phyloP scores from a whole-genome alignment of 2,797 vertebrate species.

The Chelidonichthys spinosus region DNA sequence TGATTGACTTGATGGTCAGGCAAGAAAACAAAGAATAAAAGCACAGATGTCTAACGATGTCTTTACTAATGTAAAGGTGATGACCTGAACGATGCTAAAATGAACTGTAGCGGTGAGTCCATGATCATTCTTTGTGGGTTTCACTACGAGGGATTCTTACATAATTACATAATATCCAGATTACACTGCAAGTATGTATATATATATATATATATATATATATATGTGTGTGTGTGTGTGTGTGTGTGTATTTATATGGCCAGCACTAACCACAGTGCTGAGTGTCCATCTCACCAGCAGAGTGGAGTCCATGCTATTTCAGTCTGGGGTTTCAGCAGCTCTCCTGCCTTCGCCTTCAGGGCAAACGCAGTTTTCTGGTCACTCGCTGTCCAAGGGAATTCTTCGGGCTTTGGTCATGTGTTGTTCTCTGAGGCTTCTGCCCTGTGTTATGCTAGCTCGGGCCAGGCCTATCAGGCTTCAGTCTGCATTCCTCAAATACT shows the following conservation, averaged over 20 bases:
- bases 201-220: slow-evolving; percentile 33
- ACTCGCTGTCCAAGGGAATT: slow-evolving; percentile 73
- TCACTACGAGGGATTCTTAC: background rate
- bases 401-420: slow-evolving; percentile 77
- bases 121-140: background rate
- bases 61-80: no score
- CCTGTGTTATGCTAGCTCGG: slow-evolving; percentile 72
- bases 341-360: slow-evolving; percentile 59
- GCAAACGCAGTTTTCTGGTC: slow-evolving; percentile 69
- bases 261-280: slow-evolving; percentile 55
- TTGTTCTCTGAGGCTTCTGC: slow-evolving; percentile 79
- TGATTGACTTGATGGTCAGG: no score
- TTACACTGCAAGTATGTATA: background rate
- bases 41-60: background rate
- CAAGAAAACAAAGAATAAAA: background rate
- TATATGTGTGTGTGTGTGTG: slow-evolving; percentile 4
- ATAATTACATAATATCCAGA: background rate
- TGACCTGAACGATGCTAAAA: background rate
- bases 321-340: slow-evolving; percentile 68
- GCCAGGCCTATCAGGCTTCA: slow-evolving; percentile 69
- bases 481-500: slow-evolving; percentile 79
- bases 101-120: background rate
- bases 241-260: slow-evolving; percentile 12
- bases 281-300: slow-evolving; percentile 55
- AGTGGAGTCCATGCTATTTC: slow-evolving; percentile 64